Evolutionary conservation across 2,888 invertebrate genomes (phyloP).

Genomic region (Palloptera scutellata): DNA sequence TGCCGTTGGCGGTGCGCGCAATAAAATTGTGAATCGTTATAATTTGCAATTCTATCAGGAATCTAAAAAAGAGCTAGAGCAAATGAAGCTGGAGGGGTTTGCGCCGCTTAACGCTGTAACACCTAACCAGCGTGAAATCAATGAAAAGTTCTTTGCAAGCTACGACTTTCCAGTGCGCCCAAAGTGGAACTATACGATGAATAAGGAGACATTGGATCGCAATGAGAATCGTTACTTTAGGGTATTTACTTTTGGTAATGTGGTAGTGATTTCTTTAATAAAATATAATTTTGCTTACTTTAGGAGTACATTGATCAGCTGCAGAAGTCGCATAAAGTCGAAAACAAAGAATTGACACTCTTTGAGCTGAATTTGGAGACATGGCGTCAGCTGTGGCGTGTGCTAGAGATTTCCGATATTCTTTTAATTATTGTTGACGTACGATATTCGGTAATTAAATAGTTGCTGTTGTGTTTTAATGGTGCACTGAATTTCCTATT

Average conservation of each 20-base stretch:
- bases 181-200: constrained; percentile 81
- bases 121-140: constrained; percentile 74
- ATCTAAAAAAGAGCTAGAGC: constrained; percentile 74
- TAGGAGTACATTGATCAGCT: constrained; percentile 80
- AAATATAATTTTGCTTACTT: constrained; percentile 39
- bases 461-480: neutral
- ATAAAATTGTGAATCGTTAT: constrained; percentile 72
- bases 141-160: constrained; percentile 72
- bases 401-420: constrained; percentile 92
- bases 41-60: constrained; percentile 86
- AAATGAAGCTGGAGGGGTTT: constrained; percentile 73
- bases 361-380: constrained; percentile 95
- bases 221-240: constrained; percentile 84
- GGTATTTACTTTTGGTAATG: constrained; percentile 40
- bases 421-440: constrained; percentile 89
- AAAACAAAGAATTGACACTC: constrained; percentile 74
- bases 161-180: constrained; percentile 86
- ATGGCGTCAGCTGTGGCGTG: constrained; percentile 96
- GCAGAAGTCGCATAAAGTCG: constrained; percentile 69
- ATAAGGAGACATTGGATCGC: constrained; percentile 75
- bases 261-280: neutral
- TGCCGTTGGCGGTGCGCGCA: constrained; percentile 49
- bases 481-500: neutral
- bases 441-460: constrained; percentile 76
- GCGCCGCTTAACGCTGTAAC: constrained; percentile 65